Evolutionary conservation across 2,888 invertebrate genomes (phyloP).

Genomic region (Linnaemya tessellans): DNA sequence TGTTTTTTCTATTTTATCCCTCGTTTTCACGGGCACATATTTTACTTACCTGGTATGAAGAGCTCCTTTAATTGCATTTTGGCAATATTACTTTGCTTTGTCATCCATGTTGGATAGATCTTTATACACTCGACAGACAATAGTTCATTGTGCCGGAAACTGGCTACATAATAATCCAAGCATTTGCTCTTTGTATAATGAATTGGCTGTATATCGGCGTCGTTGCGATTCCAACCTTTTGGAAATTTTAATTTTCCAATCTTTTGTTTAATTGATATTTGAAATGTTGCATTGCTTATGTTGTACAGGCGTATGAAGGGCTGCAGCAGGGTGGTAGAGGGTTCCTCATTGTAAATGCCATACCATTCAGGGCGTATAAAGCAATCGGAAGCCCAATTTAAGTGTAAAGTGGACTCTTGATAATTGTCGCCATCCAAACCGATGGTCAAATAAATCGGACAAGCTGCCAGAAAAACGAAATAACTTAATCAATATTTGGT

Average conservation of each 20-base stretch:
- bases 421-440: conserved; percentile 79
- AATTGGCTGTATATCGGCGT: conserved; percentile 72
- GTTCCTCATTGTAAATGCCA: conserved; percentile 81
- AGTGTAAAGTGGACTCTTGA: conserved; percentile 78
- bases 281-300: conserved; percentile 84
- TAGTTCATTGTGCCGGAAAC: conserved; percentile 86
- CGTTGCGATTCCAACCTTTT: conserved; percentile 85
- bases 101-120: conserved; percentile 94
- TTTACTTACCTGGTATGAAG: conserved; percentile 79
- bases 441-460: conserved; percentile 81
- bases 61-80: conserved; percentile 79
- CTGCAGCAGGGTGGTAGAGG: conserved; percentile 78
- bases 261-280: conserved; percentile 77
- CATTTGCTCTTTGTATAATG: conserved; percentile 85
- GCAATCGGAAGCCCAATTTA: conserved; percentile 82
- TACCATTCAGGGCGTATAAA: conserved; percentile 80
- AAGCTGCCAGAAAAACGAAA: conserved; percentile 67
- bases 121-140: conserved; percentile 88
- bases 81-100: conserved; percentile 83
- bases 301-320: conserved; percentile 78
- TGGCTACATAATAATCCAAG: conserved; percentile 89
- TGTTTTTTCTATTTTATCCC: too few species aligned
- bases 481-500: neutral
- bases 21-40: neutral
- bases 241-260: conserved; percentile 86